Evolutionary conservation across 2,888 invertebrate species (phyloP).

Genomic region (Physocephala rufipes): DNA sequence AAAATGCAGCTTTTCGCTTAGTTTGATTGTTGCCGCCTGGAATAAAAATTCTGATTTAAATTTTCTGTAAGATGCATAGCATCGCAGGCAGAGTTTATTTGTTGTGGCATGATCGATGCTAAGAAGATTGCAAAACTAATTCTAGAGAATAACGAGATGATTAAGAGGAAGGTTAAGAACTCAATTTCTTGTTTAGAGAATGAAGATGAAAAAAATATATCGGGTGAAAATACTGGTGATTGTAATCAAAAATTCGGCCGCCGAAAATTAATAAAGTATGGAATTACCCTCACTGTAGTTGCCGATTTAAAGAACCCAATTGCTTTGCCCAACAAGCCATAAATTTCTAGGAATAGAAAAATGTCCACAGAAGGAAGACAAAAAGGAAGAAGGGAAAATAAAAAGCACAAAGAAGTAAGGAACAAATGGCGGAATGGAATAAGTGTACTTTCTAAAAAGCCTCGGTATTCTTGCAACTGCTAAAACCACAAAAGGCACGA

Average conservation of each 20-base stretch:
- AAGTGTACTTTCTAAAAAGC: slow-evolving; percentile 8
- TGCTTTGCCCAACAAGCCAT: neutral
- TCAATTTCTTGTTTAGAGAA: neutral
- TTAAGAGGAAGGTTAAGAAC: neutral
- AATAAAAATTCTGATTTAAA: too few species aligned
- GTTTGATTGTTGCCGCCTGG: too few species aligned
- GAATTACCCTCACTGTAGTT: slow-evolving; percentile 6
- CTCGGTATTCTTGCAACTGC: neutral
- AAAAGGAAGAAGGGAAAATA: neutral
- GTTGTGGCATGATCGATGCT: too few species aligned
- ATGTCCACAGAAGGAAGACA: neutral
- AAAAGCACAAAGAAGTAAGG: neutral
- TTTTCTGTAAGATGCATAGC: too few species aligned
- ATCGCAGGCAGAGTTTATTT: too few species aligned
- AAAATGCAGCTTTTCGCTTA: too few species aligned
- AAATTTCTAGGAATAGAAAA: neutral
- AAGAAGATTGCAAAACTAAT: too few species aligned
- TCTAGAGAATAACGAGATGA: too few species aligned
- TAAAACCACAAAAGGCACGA: too few species aligned
- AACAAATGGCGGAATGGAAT: neutral
- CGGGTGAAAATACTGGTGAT: slow-evolving; percentile 37
- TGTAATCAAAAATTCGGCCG: slow-evolving; percentile 42
- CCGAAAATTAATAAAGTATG: slow-evolving; percentile 40
- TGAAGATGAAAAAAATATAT: slow-evolving; percentile 21
- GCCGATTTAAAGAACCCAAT: neutral